Conservation (phyloP, 2,888 invertebrate genomes). For the Eumacrocentrus americanus region DNA sequence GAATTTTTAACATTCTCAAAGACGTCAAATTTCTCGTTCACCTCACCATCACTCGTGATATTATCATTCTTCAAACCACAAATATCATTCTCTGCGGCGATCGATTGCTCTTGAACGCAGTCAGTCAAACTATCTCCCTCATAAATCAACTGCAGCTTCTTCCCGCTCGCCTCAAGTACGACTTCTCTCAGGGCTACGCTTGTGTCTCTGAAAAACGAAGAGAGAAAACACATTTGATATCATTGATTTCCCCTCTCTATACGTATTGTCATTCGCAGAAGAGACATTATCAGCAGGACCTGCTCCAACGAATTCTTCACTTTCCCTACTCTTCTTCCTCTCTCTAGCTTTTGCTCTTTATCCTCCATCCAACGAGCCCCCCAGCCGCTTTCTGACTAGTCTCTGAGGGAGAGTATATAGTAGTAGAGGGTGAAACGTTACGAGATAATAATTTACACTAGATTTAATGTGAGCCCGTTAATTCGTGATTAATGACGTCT, state of each 20-base stretch:
- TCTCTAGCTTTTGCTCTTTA: not conserved
- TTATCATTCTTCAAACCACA: slow-evolving; percentile 13
- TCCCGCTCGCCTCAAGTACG: slow-evolving; percentile 42
- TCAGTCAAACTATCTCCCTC: slow-evolving; percentile 51
- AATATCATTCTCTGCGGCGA: slow-evolving; percentile 30
- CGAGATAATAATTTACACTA: slow-evolving; percentile 38
- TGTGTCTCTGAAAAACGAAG: slow-evolving; percentile 43
- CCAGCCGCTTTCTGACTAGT: too few species aligned
- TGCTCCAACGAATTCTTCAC: slow-evolving; percentile 15
- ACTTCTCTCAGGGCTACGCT: slow-evolving; percentile 52
- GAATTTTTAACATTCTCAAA: slow-evolving; percentile 32
- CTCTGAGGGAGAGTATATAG: too few species aligned
- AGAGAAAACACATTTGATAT: slow-evolving; percentile 16
- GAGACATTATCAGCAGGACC: slow-evolving; percentile 21
- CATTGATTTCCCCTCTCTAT: slow-evolving; percentile 25
- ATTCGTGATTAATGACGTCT: slow-evolving; percentile 37
- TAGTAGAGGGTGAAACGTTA: slow-evolving; percentile 13
- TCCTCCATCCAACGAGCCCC: not conserved
- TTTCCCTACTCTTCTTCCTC: slow-evolving; percentile 11
- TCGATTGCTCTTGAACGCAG: slow-evolving; percentile 46
- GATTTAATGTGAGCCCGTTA: slow-evolving; percentile 39
- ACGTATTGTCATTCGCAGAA: slow-evolving; percentile 27
- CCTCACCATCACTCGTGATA: slow-evolving; percentile 24
- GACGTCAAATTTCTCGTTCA: slow-evolving; percentile 37
- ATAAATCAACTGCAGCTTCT: slow-evolving; percentile 53